Evolutionary conservation across 2,797 vertebrate species (phyloP).

Genomic region (Anguilla megastoma): DNA sequence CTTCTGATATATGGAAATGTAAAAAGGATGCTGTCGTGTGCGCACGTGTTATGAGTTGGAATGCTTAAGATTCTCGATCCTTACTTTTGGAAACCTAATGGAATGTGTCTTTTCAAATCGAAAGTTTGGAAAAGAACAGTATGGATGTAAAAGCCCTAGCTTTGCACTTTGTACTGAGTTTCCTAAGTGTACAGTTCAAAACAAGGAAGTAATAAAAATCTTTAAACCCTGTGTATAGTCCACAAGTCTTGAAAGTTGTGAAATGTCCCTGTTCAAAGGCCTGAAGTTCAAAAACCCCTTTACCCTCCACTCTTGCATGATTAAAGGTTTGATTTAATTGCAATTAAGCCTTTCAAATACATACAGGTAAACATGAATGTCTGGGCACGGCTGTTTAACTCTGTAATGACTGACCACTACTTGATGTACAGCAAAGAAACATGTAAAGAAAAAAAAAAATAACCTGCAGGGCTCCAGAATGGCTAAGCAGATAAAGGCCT

Average conservation of each 20-base stretch:
- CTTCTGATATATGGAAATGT: constrained; percentile 2
- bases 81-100: constrained; percentile 42
- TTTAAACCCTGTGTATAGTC: constrained; percentile 16
- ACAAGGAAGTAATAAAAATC: constrained; percentile 46
- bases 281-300: background rate
- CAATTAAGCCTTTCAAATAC: background rate
- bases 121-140: constrained; percentile 28
- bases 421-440: background rate
- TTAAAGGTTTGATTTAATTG: background rate
- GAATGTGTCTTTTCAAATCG: constrained; percentile 11
- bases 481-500: background rate
- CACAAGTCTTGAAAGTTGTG: constrained; percentile 18
- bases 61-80: constrained; percentile 20
- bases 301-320: background rate
- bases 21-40: constrained; percentile 29
- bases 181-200: constrained; percentile 50
- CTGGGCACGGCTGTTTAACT: background rate
- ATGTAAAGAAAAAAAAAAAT: background rate
- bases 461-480: background rate
- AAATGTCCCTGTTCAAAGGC: background rate
- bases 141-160: constrained; percentile 28
- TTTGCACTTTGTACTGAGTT: constrained; percentile 52
- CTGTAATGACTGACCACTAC: background rate
- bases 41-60: constrained; percentile 23
- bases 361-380: background rate